phyloP scores from a whole-genome alignment of 2,113 vertebrate species.

The Phycodurus eques region DNA sequence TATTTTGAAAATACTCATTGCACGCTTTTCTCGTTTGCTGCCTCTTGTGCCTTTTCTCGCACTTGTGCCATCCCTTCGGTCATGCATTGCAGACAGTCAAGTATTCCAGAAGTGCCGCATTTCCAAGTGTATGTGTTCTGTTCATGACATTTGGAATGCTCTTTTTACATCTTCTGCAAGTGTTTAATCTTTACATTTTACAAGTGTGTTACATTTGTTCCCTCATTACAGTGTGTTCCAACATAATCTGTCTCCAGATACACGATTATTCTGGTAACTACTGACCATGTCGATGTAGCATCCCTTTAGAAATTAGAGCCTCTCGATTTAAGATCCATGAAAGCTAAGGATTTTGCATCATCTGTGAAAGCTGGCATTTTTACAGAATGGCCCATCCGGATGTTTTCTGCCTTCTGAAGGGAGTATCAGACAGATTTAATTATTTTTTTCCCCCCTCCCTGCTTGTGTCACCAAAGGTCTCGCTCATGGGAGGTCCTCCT shows the following conservation, averaged over 20 bases:
- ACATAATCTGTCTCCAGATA: too few species aligned
- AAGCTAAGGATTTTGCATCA: not conserved
- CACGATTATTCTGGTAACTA: not conserved
- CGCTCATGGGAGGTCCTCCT: not conserved
- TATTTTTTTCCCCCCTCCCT: too few species aligned
- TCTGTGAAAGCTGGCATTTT: too few species aligned
- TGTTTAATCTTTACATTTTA: not conserved
- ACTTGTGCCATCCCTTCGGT: not conserved
- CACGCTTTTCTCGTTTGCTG: not conserved
- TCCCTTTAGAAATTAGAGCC: not conserved
- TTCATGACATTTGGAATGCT: not conserved
- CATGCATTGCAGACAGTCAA: not conserved
- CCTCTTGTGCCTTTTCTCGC: not conserved
- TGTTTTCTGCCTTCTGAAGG: too few species aligned
- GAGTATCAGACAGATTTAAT: too few species aligned
- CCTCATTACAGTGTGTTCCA: not conserved
- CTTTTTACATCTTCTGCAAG: not conserved
- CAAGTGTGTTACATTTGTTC: not conserved
- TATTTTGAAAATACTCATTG: not conserved
- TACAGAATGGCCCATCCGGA: too few species aligned
- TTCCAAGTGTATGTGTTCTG: not conserved
- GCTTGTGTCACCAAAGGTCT: not conserved
- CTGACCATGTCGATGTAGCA: not conserved
- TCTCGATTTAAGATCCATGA: not conserved
- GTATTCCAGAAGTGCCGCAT: not conserved